A percentile compares a stretch with the other conserved stretches of the same genome.
These are phyloP conservation scores for Leucopsar rothschildi DNA, from an alignment of 2,113 vertebrate genomes.

Conservation along the genomic window DNA sequence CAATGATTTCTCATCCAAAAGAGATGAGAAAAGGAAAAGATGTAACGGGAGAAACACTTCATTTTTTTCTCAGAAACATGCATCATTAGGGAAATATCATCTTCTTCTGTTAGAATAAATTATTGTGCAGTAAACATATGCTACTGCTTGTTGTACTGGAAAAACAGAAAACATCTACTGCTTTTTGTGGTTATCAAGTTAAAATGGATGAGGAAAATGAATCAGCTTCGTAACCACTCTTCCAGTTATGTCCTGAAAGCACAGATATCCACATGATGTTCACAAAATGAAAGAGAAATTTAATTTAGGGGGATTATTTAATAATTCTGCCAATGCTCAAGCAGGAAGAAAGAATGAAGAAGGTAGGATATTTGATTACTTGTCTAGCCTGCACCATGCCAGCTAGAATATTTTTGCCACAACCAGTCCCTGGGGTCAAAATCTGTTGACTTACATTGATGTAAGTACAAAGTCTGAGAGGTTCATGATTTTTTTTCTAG, in stretches of 20 bases:
- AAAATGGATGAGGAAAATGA: not conserved
- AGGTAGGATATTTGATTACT: not conserved
- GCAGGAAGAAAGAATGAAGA: not conserved
- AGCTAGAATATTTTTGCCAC: not conserved
- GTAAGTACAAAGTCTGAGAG: not conserved
- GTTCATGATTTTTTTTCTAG: not conserved
- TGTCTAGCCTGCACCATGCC: not conserved
- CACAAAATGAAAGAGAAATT: conserved; percentile 17
- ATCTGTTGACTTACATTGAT: not conserved
- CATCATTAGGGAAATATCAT: not conserved
- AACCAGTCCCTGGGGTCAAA: not conserved
- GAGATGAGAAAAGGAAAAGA: not conserved
- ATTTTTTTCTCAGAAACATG: conserved; percentile 8
- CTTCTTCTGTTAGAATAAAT: conserved; percentile 6
- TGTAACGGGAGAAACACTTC: not conserved
- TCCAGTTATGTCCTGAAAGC: not conserved
- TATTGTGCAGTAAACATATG: not conserved
- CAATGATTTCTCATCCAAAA: not conserved
- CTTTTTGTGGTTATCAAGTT: not conserved
- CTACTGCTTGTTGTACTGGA: not conserved
- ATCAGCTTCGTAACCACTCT: not conserved
- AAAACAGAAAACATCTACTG: not conserved
- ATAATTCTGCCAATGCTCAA: not conserved
- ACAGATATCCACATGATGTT: not conserved
- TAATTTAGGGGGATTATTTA: conserved; percentile 11